A percentile compares a stretch with the other conserved stretches of the same genome.
These are phyloP conservation scores for Smittia aterrima DNA, from an alignment of 2,888 invertebrate genomes.

Conservation along the genomic window DNA sequence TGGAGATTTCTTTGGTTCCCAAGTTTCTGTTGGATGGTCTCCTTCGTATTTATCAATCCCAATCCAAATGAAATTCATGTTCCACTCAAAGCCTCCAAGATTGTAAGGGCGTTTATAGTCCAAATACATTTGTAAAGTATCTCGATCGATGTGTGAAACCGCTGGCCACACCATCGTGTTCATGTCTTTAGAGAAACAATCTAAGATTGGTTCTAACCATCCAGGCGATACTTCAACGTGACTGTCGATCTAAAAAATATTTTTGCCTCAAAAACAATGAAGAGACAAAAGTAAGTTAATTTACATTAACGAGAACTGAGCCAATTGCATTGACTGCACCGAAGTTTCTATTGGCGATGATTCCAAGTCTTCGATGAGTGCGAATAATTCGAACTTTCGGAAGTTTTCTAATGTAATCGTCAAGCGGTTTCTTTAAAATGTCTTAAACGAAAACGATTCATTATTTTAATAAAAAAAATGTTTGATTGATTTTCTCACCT, in stretches of 20 bases:
- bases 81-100: background rate
- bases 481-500: conserved; percentile 45
- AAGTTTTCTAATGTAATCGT: conserved; percentile 58
- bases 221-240: background rate
- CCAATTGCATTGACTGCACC: conserved; percentile 13
- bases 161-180: background rate
- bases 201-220: conserved; percentile 4
- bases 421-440: conserved; percentile 58
- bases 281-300: background rate
- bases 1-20: background rate
- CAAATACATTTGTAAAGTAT: background rate
- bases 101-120: background rate
- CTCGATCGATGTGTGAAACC: background rate
- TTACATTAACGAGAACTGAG: background rate
- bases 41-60: background rate
- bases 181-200: background rate
- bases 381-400: background rate
- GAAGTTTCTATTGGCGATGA: background rate
- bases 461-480: background rate
- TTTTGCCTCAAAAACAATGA: background rate
- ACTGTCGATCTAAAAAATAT: background rate
- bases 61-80: conserved; percentile 2
- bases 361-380: background rate
- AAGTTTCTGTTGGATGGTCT: background rate
- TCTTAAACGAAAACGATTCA: background rate